Conservation (phyloP, 2,797 vertebrate species). For the Mionectes olivaceus region DNA sequence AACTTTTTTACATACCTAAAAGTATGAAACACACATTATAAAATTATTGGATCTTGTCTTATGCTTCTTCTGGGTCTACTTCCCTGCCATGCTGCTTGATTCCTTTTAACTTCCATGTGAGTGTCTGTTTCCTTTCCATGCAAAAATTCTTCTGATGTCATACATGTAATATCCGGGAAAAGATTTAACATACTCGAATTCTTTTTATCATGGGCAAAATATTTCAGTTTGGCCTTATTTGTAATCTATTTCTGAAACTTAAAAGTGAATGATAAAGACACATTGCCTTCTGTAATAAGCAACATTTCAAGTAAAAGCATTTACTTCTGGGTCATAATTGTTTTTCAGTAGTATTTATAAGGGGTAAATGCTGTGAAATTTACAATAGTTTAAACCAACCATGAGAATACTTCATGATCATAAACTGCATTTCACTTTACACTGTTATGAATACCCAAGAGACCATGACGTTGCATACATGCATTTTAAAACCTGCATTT, state of each 20-base stretch:
- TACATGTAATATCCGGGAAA: neutral
- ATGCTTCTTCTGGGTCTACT: neutral
- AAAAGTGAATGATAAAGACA: neutral
- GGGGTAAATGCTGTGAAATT: slow-evolving; percentile 21
- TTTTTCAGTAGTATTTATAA: slow-evolving; percentile 34
- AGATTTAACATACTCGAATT: neutral
- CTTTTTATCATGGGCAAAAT: neutral
- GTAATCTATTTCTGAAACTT: slow-evolving; percentile 16
- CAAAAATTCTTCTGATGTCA: neutral
- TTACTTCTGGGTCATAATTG: slow-evolving; percentile 44
- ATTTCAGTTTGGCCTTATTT: slow-evolving; percentile 7
- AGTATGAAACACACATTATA: neutral
- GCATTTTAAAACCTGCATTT: neutral
- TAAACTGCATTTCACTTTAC: slow-evolving; percentile 47
- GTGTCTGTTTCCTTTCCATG: slow-evolving; percentile 2
- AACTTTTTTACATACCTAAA: neutral
- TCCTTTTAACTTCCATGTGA: neutral
- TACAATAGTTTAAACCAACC: slow-evolving; percentile 16
- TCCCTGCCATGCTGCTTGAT: neutral
- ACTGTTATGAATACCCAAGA: neutral
- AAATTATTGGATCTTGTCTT: neutral
- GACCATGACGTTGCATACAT: slow-evolving; percentile 21
- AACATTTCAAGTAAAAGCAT: slow-evolving; percentile 38
- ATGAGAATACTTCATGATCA: neutral
- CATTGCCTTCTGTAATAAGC: neutral